A percentile compares a stretch with the other conserved stretches of the same genome.
Evolutionary conservation across 2,888 invertebrate species (phyloP).

Genomic region (Lasioglossum leucozonium): DNA sequence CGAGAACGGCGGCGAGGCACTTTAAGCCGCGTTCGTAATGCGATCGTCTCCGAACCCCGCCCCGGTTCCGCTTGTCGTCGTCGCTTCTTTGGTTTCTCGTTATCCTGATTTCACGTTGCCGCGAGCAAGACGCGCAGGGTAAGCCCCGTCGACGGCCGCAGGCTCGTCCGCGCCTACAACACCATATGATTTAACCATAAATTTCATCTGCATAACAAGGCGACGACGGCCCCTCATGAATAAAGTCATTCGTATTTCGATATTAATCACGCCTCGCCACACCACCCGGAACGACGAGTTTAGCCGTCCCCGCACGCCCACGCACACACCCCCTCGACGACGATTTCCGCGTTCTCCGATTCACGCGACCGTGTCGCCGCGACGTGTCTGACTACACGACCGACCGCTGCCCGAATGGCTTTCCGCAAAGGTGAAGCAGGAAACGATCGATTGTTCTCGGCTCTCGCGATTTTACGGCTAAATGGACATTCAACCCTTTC

Average conservation of each 20-base stretch:
- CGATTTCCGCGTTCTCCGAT: conserved; percentile 33
- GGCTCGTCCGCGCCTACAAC: conserved; percentile 61
- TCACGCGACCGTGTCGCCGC: background rate
- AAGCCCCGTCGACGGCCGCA: conserved; percentile 58
- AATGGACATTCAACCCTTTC: background rate
- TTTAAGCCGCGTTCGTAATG: conserved; percentile 73
- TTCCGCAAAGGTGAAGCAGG: background rate
- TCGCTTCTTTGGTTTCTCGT: conserved; percentile 62
- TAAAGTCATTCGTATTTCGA: conserved; percentile 81
- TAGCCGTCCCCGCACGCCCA: conserved; percentile 38
- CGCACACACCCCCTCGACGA: conserved; percentile 18
- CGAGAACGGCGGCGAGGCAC: conserved; percentile 54
- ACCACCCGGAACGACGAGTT: conserved; percentile 55
- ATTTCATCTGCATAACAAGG: conserved; percentile 82
- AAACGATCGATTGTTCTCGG: background rate
- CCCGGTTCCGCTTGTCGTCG: conserved; percentile 19
- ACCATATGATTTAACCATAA: conserved; percentile 76
- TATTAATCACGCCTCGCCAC: conserved; percentile 80
- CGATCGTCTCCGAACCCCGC: conserved; percentile 43
- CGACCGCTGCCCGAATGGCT: background rate
- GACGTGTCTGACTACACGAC: conserved; percentile 1
- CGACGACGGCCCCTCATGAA: conserved; percentile 74
- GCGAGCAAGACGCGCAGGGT: conserved; percentile 55
- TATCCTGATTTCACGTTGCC: conserved; percentile 72
- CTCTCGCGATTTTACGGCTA: background rate